Percentiles rank a stretch among this genome's conserved stretches.
These are phyloP conservation scores for Stercorarius parasiticus DNA, from an alignment of 2,113 vertebrate species.

Conservation along the genomic window DNA sequence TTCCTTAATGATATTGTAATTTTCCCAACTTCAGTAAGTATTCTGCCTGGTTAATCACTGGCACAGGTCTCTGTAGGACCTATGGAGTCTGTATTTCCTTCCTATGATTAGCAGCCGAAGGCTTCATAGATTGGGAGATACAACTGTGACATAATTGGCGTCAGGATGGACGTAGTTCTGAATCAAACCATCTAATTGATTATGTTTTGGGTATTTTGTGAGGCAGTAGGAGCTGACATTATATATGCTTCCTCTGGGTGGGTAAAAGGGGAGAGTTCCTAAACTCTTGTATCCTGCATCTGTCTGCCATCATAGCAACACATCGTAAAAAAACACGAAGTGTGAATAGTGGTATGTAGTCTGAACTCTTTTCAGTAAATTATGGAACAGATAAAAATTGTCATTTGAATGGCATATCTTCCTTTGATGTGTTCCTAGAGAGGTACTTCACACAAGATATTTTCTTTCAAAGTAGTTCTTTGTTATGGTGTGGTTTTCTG, in stretches of 20 bases:
- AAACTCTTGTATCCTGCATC: not conserved
- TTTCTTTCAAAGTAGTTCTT: not conserved
- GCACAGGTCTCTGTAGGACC: not conserved
- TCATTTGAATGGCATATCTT: not conserved
- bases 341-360: not conserved
- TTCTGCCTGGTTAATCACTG: not conserved
- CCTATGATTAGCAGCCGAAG: not conserved
- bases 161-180: not conserved
- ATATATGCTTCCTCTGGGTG: not conserved
- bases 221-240: not conserved
- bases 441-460: not conserved
- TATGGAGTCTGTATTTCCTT: not conserved
- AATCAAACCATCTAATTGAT: not conserved
- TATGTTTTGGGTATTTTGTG: not conserved
- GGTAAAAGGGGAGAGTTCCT: not conserved
- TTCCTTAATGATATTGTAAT: not conserved
- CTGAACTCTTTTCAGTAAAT: slow-evolving; percentile 21
- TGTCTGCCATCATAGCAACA: not conserved
- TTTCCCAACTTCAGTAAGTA: not conserved
- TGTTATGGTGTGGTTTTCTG: not conserved
- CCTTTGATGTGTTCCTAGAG: not conserved
- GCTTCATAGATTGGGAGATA: not conserved
- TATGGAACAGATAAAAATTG: slow-evolving; percentile 17
- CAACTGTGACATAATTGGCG: fast-evolving
- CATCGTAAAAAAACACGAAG: fast-evolving